A percentile compares a stretch with the other conserved stretches of the same genome.
These are phyloP conservation scores for Martes martes DNA, from an alignment of 2,113 vertebrate genomes.

Conservation along the genomic window DNA sequence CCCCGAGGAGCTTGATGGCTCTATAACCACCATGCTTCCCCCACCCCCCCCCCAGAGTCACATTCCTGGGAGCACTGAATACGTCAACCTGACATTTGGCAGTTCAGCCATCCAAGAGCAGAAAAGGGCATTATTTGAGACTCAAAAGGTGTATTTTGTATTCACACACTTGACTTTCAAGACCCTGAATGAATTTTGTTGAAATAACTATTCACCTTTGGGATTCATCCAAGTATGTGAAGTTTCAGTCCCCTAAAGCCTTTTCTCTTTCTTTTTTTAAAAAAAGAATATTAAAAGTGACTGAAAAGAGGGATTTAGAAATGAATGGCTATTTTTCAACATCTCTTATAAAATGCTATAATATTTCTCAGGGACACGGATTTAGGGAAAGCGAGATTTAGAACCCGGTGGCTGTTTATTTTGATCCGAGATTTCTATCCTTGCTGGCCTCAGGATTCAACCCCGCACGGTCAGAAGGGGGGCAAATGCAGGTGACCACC, in stretches of 20 bases:
- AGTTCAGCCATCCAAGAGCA: neutral
- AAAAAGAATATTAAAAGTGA: conserved; percentile 65
- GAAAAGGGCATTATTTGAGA: neutral
- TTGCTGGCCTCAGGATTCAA: neutral
- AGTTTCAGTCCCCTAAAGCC: neutral
- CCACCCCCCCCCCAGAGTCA: neutral
- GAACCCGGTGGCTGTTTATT: neutral
- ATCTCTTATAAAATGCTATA: conserved; percentile 25
- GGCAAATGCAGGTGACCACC: neutral
- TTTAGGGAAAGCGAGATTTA: neutral
- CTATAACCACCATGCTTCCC: accelerated
- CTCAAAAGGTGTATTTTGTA: conserved; percentile 4
- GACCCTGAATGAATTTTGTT: conserved; percentile 55
- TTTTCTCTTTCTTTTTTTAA: neutral
- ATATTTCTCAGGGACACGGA: neutral
- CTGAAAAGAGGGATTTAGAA: conserved; percentile 70
- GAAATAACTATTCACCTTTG: conserved; percentile 64
- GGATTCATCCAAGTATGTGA: conserved; percentile 49
- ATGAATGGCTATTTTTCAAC: conserved; percentile 67
- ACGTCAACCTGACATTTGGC: neutral
- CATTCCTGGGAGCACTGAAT: neutral
- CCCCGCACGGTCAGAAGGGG: neutral
- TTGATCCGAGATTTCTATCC: neutral
- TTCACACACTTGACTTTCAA: conserved; percentile 54
- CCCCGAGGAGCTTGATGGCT: accelerated